Conservation (phyloP, 1,140 invertebrate species). For the Rhagoletis zephyria region DNA sequence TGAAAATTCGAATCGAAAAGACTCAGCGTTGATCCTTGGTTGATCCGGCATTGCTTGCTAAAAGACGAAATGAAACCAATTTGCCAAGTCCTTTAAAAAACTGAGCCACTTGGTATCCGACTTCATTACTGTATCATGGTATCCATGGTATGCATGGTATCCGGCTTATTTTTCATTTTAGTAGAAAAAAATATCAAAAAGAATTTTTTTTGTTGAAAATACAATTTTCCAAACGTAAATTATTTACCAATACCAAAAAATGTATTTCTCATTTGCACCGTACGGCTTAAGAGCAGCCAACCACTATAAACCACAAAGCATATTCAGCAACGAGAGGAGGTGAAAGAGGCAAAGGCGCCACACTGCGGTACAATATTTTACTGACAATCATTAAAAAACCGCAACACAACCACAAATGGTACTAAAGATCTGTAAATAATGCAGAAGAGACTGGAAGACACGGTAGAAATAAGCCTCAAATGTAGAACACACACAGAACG, state of each 20-base stretch:
- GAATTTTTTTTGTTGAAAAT: background rate
- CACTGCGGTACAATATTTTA: constrained; percentile 42
- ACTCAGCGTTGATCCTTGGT: too few species aligned
- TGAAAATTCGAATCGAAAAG: too few species aligned
- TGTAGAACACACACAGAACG: background rate
- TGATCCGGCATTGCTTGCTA: too few species aligned
- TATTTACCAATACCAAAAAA: background rate
- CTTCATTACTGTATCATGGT: too few species aligned
- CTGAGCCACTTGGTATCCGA: too few species aligned
- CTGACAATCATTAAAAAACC: constrained; percentile 21
- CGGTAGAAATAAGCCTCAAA: background rate
- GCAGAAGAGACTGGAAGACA: background rate
- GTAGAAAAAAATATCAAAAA: too few species aligned
- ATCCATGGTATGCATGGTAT: too few species aligned
- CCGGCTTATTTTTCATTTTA: too few species aligned
- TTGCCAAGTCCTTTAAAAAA: too few species aligned
- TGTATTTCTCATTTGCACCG: background rate
- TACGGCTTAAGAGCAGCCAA: background rate
- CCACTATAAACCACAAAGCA: background rate
- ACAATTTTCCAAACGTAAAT: background rate
- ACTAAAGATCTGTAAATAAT: constrained; percentile 6
- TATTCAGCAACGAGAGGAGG: background rate
- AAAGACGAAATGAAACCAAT: too few species aligned
- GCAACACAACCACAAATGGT: constrained; percentile 17
- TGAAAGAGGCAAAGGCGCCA: background rate